A percentile compares a stretch with the other conserved stretches of the same genome.
These are phyloP conservation scores for Drosophila chauvacae DNA, from an alignment of 1,140 invertebrate genomes.

Conservation along the genomic window DNA sequence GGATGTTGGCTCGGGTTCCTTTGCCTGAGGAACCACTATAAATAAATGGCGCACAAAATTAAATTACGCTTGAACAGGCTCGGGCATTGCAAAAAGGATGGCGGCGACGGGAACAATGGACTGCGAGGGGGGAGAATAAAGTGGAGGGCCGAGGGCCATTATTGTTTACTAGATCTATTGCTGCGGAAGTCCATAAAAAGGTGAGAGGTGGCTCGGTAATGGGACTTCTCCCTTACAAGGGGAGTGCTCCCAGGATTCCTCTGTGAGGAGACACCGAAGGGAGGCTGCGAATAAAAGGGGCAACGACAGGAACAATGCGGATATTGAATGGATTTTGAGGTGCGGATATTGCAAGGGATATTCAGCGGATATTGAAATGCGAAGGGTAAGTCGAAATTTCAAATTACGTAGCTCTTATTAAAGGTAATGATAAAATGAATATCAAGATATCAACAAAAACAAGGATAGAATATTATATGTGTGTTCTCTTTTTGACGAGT, in stretches of 20 bases:
- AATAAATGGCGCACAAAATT: conserved; percentile 79
- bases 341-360: conserved; percentile 18
- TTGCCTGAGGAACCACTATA: conserved; percentile 57
- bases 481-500: too few relatives aligned
- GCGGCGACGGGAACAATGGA: conserved; percentile 1
- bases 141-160: conserved; percentile 8
- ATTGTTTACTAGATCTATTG: conserved; percentile 73
- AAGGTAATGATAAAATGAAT: too few relatives aligned
- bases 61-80: conserved; percentile 74
- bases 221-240: conserved; percentile 11
- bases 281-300: conserved; percentile 3
- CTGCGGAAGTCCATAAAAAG: conserved; percentile 74
- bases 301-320: conserved; percentile 4
- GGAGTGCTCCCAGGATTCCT: not conserved
- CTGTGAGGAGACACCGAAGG: not conserved
- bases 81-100: conserved; percentile 16
- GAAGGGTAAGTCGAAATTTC: not conserved
- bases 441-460: too few relatives aligned
- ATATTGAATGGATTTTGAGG: conserved; percentile 11
- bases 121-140: not conserved
- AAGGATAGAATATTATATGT: too few relatives aligned
- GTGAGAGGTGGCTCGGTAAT: conserved; percentile 22
- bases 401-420: too few relatives aligned
- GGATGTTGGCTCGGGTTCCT: conserved; percentile 25
- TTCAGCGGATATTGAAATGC: conserved; percentile 15